Conservation (phyloP, 2,113 vertebrate species). For the Cygnus buccinator region DNA sequence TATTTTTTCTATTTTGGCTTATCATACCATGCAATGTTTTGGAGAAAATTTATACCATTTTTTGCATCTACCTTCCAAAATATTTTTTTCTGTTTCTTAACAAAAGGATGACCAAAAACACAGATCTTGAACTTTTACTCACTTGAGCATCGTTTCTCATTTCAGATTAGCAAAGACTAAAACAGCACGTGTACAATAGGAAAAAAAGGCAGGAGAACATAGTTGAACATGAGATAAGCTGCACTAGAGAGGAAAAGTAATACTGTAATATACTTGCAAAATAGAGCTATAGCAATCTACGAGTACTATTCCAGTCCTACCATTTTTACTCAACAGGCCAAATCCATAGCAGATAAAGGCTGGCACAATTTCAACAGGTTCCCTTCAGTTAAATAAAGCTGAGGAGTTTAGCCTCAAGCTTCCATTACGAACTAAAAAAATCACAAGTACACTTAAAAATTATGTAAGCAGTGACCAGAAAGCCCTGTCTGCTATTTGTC, state of each 20-base stretch:
- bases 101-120: not conserved
- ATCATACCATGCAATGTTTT: not conserved
- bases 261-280: not conserved
- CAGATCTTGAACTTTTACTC: not conserved
- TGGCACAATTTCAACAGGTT: not conserved
- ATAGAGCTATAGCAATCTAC: not conserved
- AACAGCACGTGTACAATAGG: fast-evolving
- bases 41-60: not conserved
- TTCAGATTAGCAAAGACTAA: not conserved
- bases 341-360: not conserved
- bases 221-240: not conserved
- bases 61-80: not conserved
- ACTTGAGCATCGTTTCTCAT: not conserved
- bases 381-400: not conserved
- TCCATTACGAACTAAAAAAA: not conserved
- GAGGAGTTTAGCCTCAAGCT: not conserved
- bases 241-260: not conserved
- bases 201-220: not conserved
- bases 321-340: not conserved
- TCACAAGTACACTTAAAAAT: not conserved
- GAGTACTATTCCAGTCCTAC: not conserved
- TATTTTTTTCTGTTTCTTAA: not conserved
- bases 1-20: not conserved
- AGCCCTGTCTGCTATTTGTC: not conserved
- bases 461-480: not conserved